Conservation (phyloP, 2,797 vertebrate genomes). For the Scolopax bukidnonensis region DNA sequence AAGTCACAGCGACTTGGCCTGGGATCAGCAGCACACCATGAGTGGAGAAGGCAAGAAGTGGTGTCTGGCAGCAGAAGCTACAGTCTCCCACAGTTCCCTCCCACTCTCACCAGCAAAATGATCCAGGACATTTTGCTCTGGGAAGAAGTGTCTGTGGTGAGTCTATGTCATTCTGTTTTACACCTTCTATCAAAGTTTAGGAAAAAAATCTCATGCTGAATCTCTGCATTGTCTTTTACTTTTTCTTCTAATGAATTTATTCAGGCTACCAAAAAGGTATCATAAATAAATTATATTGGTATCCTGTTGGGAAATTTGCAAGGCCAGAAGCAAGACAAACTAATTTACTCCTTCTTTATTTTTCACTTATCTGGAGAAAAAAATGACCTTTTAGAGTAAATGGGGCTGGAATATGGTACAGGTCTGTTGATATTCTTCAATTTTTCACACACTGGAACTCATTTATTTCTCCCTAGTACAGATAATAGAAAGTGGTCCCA, state of each 20-base stretch:
- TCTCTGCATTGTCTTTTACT: accelerated
- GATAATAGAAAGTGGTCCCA: neutral
- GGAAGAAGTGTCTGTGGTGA: neutral
- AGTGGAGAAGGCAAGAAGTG: neutral
- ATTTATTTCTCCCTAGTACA: neutral
- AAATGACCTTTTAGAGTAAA: neutral
- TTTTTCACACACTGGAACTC: neutral
- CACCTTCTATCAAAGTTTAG: neutral
- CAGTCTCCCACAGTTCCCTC: neutral
- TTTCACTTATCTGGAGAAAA: neutral
- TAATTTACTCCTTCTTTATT: neutral
- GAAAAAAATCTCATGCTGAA: neutral
- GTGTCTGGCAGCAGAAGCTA: neutral
- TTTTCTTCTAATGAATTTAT: neutral
- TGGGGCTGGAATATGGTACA: neutral
- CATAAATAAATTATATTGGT: neutral
- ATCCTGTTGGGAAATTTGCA: neutral
- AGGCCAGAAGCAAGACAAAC: neutral
- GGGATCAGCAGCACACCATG: neutral
- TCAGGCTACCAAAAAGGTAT: neutral
- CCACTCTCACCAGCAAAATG: neutral
- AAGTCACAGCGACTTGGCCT: neutral
- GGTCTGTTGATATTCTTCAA: neutral
- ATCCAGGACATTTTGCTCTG: neutral
- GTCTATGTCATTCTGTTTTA: neutral